Evolutionary conservation across 2,888 invertebrate genomes (phyloP).

Genomic region (Pterobdella sp.): DNA sequence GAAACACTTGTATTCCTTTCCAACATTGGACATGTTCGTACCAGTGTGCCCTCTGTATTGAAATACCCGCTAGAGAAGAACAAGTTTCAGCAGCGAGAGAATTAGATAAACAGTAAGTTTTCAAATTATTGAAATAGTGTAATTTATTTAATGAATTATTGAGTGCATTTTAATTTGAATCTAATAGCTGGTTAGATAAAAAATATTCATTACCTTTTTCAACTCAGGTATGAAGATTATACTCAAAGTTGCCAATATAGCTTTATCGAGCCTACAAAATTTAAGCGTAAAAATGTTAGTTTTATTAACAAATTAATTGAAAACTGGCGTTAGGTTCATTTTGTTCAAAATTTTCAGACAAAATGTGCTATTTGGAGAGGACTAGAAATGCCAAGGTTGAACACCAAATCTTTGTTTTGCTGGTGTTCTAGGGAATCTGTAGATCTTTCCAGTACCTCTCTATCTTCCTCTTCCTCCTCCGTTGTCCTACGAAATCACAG

Average conservation of each 20-base stretch:
- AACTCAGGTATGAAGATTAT: conserved; percentile 40
- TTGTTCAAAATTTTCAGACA: neutral
- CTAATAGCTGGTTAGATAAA: too few species aligned
- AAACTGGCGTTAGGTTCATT: neutral
- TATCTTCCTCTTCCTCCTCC: neutral
- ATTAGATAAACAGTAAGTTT: conserved; percentile 44
- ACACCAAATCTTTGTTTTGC: neutral
- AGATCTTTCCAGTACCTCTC: conserved; percentile 5
- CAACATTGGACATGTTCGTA: conserved; percentile 54
- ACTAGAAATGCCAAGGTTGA: neutral
- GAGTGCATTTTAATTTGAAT: too few species aligned
- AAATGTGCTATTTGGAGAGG: neutral
- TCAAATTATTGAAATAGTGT: neutral
- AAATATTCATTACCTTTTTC: too few species aligned
- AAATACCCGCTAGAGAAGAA: conserved; percentile 51
- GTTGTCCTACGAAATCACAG: neutral
- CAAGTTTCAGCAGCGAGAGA: conserved; percentile 48
- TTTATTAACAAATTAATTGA: too few species aligned
- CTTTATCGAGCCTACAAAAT: neutral
- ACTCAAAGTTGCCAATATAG: conserved; percentile 34
- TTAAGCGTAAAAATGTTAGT: neutral
- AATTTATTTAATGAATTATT: too few species aligned
- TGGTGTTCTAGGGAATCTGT: neutral
- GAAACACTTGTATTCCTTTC: conserved; percentile 55
- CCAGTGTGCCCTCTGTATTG: conserved; percentile 51